Percentiles rank a stretch among this genome's conserved stretches.
Conservation (phyloP, 2,888 invertebrate genomes). For the Ellobium chinense region DNA sequence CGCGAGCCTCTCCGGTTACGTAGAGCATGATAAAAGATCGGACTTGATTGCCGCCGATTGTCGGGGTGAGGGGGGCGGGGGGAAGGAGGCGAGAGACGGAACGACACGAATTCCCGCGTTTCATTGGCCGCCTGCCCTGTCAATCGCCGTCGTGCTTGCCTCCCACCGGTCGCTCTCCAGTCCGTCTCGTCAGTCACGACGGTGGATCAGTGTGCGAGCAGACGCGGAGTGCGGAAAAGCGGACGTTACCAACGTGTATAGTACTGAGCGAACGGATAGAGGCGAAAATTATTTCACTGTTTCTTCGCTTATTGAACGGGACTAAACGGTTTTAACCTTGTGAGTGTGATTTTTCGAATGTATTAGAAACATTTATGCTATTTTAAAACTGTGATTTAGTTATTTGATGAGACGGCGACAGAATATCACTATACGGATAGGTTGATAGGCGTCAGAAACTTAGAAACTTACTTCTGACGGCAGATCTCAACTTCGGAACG, state of each 20-base stretch:
- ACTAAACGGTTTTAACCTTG: too few relatives aligned
- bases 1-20: constrained; percentile 11
- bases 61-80: constrained; percentile 31
- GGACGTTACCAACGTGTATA: too few relatives aligned
- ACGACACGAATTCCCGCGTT: neutral
- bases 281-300: neutral
- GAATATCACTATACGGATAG: too few relatives aligned
- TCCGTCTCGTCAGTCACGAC: constrained; percentile 28
- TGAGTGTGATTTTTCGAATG: too few relatives aligned
- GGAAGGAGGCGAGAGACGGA: constrained; percentile 31
- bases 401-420: too few relatives aligned
- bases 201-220: constrained; percentile 33
- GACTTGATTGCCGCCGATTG: constrained; percentile 40
- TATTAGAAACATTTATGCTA: too few relatives aligned
- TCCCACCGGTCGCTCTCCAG: constrained; percentile 9
- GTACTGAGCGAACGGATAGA: too few relatives aligned
- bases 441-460: too few relatives aligned
- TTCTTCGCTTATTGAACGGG: too few relatives aligned
- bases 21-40: constrained; percentile 10
- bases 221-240: constrained; percentile 28
- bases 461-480: too few relatives aligned
- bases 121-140: constrained; percentile 41
- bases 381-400: too few relatives aligned
- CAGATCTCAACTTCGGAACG: too few relatives aligned
- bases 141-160: constrained; percentile 21